phyloP scores from a whole-genome alignment of 2,113 vertebrate genomes.

The Halcyon malimbica region DNA sequence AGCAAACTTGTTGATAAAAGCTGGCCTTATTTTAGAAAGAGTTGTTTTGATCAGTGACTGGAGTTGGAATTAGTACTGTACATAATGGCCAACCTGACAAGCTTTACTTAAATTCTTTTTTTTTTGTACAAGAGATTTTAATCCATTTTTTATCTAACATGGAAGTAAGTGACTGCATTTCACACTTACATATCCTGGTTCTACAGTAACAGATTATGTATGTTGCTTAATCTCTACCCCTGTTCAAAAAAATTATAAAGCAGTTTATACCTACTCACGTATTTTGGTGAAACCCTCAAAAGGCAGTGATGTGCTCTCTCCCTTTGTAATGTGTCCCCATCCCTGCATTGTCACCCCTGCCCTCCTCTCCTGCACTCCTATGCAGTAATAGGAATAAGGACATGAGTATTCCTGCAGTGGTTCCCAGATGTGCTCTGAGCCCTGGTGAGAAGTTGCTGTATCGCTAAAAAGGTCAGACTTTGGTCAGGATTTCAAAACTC shows the following conservation, averaged over 20 bases:
- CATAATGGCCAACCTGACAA: background rate
- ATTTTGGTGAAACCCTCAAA: background rate
- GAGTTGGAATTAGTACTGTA: background rate
- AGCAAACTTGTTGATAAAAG: background rate
- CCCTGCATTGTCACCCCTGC: background rate
- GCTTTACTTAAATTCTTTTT: background rate
- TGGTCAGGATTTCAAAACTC: background rate
- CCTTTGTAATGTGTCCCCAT: background rate
- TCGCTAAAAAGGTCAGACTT: background rate
- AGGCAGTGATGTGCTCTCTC: background rate
- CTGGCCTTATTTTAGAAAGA: background rate
- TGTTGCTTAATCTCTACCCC: background rate
- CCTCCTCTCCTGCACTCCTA: background rate
- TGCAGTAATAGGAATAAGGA: background rate
- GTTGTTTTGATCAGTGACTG: background rate
- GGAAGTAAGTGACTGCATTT: background rate
- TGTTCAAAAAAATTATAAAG: background rate
- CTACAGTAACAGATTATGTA: background rate
- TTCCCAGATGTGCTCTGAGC: background rate
- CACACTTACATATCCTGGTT: background rate
- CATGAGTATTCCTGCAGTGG: background rate
- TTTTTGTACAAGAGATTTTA: background rate
- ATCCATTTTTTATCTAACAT: background rate
- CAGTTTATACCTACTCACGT: background rate
- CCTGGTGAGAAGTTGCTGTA: background rate